Evolutionary conservation across 1,140 invertebrate genomes (phyloP).

Genomic region (Pogonomyrmex barbatus): DNA sequence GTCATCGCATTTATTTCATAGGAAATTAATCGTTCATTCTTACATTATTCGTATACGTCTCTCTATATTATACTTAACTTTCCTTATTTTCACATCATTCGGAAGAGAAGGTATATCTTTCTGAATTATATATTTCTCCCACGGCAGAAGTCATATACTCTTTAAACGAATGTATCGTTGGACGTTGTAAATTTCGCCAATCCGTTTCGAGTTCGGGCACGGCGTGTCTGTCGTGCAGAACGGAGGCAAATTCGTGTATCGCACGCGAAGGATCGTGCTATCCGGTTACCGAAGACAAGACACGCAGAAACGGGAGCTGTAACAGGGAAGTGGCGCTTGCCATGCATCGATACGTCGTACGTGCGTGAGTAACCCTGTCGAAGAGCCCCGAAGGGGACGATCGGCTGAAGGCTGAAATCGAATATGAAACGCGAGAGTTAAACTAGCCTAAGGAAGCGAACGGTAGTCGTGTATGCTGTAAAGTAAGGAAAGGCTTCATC

Average conservation of each 20-base stretch:
- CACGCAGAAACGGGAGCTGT: constrained; percentile 66
- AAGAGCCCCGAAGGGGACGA: constrained; percentile 39
- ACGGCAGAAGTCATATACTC: background rate
- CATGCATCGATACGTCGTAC: constrained; percentile 73
- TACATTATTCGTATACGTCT: background rate
- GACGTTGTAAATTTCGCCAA: constrained; percentile 35
- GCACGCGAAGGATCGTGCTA: constrained; percentile 66
- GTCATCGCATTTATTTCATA: background rate
- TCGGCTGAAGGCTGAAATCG: constrained; percentile 78
- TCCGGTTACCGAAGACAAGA: constrained; percentile 32
- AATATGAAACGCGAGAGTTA: constrained; percentile 79
- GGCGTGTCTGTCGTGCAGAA: constrained; percentile 10
- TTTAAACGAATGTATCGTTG: constrained; percentile 3
- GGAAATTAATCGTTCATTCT: background rate
- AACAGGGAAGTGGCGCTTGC: constrained; percentile 57
- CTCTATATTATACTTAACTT: background rate
- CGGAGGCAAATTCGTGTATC: constrained; percentile 38
- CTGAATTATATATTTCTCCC: background rate
- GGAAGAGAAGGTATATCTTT: background rate
- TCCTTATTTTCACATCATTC: background rate
- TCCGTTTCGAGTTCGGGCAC: background rate
- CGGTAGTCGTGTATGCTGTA: constrained; percentile 71
- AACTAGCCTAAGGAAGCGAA: constrained; percentile 73
- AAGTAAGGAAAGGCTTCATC: constrained; percentile 77
- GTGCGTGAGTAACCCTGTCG: constrained; percentile 72